Base-by-base conservation (phyloP, 2,797 vertebrate species). In the Stomatorhinus walkeri region DNA sequence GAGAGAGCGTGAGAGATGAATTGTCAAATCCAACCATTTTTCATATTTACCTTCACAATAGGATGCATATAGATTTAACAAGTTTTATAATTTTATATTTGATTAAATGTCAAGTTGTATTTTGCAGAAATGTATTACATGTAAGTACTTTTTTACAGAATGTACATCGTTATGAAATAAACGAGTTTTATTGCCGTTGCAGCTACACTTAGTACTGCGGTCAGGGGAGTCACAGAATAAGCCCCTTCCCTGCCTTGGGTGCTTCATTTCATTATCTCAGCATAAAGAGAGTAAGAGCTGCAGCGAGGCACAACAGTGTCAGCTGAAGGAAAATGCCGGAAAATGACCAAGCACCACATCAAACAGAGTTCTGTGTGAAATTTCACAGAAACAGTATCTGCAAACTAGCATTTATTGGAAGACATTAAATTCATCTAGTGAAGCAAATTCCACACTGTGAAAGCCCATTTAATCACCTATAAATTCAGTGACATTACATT, bases 1-100 rank as follows among this genome's bases (percentile, higher is more conserved):
- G 10, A 32, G 24, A 14, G 10, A 32, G 59, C 22, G 22, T 7
- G 32, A 48, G 16, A 64, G 19, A 48, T 86, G 68, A 43, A 79
- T 43, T 88, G 72, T 54, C 79, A 84, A 88, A 64, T 59, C 87
- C 72, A 87, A 72, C 86, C 89, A 89, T 89, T 46, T 76, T 83
- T 89, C 88, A 87, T 89, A 51, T 81, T 68, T 54, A 59, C 87
- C 68, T 90, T 90, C 72, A 79, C 81, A 90, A 89, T 90, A 90
- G 89, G 90, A 91, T 88, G 79, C 91, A 91, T 90, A 89, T 87
- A 90, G 85, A 90, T 90, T 88, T 88, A 90, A 89, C 83, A 91
- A 88, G 90, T 92, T 92, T 92, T 92, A 90, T 92, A 92, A 92
- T 92, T 92, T 92, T 92, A 91, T 92, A 92, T 91, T 91, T 92